Evolutionary conservation across 2,797 vertebrate species (phyloP).

Genomic region (Muscicapa comitata): DNA sequence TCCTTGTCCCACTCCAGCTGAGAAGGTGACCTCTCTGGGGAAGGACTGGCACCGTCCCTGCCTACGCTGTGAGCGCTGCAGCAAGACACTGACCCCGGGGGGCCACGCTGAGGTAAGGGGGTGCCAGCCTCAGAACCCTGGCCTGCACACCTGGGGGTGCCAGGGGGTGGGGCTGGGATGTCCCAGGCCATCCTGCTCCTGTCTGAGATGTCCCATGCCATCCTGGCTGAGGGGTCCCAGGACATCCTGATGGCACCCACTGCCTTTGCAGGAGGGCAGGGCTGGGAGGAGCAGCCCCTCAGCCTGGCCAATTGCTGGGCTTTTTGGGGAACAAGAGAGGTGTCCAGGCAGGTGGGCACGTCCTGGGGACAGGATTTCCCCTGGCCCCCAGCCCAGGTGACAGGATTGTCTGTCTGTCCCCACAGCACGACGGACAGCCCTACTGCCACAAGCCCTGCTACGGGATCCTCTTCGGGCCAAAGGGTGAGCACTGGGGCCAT

Average conservation of each 20-base stretch:
- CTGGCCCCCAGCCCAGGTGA: accelerated
- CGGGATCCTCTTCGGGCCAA: conserved; percentile 81
- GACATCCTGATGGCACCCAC: neutral
- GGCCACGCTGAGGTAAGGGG: conserved; percentile 92
- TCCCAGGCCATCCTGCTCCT: no score
- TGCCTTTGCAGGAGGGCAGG: neutral
- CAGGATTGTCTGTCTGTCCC: accelerated
- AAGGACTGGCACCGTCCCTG: conserved; percentile 99
- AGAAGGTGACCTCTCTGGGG: conserved; percentile 98
- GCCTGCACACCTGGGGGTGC: accelerated
- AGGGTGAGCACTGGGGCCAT: conserved; percentile 68
- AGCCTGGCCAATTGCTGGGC: neutral
- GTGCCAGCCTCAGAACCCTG: accelerated
- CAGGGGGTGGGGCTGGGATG: neutral
- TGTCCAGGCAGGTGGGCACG: accelerated
- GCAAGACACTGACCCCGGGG: conserved; percentile 91
- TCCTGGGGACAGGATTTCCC: neutral
- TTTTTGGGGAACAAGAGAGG: accelerated
- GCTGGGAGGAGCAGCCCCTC: neutral
- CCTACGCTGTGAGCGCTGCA: conserved; percentile 93
- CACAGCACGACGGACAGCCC: conserved; percentile 89
- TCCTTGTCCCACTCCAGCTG: conserved; percentile 73
- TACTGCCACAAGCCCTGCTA: conserved; percentile 88
- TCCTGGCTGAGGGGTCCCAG: neutral
- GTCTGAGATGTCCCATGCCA: no score